phyloP scores from a whole-genome alignment of 2,888 invertebrate genomes.

The Pseudococcus longispinus region DNA sequence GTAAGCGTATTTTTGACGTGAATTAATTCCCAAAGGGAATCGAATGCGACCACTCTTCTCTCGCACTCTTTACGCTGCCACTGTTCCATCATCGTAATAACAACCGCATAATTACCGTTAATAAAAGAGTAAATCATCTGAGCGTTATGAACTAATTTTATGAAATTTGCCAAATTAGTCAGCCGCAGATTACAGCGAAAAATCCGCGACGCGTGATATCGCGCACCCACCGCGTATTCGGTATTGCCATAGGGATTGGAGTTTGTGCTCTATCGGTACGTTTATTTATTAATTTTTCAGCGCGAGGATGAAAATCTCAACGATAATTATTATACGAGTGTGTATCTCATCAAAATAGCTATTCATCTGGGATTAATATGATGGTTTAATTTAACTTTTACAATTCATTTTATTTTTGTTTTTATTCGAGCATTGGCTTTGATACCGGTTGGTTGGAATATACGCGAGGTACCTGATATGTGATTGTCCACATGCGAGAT shows the following conservation, averaged over 20 bases:
- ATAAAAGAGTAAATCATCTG: slow-evolving; percentile 37
- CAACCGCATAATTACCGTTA: slow-evolving; percentile 43
- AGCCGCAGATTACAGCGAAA: neutral
- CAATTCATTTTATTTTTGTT: neutral
- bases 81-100: neutral
- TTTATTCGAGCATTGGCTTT: no score
- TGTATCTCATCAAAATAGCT: neutral
- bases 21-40: slow-evolving; percentile 34
- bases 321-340: neutral
- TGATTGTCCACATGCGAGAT: no score
- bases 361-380: neutral
- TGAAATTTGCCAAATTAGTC: slow-evolving; percentile 17
- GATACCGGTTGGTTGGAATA: no score
- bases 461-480: no score
- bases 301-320: neutral
- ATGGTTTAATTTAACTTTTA: neutral
- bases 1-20: slow-evolving; percentile 28
- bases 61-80: neutral
- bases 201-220: neutral
- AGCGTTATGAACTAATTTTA: slow-evolving; percentile 35
- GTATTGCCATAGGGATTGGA: neutral
- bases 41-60: neutral
- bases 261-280: neutral
- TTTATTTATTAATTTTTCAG: neutral
- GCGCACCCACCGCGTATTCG: neutral